Percentiles rank a stretch among this genome's conserved stretches.
These are phyloP conservation scores for Eulemur coronatus DNA, from an alignment of 2,797 vertebrate genomes.

Conservation along the genomic window DNA sequence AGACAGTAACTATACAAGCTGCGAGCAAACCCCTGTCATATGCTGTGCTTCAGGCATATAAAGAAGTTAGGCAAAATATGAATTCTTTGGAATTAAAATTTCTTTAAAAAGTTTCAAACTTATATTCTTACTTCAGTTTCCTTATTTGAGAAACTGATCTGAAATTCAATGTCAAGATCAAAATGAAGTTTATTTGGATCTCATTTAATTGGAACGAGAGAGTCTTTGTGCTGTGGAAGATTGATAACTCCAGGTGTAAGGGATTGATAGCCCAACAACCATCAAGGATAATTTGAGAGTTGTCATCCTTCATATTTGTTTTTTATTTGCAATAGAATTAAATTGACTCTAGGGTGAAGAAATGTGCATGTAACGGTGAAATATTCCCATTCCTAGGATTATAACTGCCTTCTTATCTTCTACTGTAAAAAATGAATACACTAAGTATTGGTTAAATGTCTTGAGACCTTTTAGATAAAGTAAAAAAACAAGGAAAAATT, in stretches of 20 bases:
- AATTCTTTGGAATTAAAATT: not conserved
- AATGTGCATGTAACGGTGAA: not conserved
- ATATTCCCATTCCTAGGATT: not conserved
- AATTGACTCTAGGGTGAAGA: not conserved
- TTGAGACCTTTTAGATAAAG: constrained; percentile 44
- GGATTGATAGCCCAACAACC: not conserved
- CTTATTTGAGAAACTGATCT: not conserved
- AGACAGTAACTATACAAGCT: not conserved
- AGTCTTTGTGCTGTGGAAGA: not conserved
- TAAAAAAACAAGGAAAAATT: constrained; percentile 38
- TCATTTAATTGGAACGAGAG: not conserved
- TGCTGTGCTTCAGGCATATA: not conserved
- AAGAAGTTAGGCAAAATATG: not conserved
- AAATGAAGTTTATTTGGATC: not conserved
- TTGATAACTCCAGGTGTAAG: not conserved
- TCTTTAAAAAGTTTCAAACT: not conserved
- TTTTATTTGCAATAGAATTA: not conserved
- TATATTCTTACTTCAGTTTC: not conserved
- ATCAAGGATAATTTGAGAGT: not conserved
- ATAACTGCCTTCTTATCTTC: not conserved
- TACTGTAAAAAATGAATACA: not conserved
- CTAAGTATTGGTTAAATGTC: constrained; percentile 10
- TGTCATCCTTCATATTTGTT: not conserved
- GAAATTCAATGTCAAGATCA: constrained; percentile 4
- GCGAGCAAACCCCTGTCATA: not conserved